These are phyloP conservation scores for Gobius niger DNA, from an alignment of 2,113 vertebrate genomes.

Conservation along the genomic window DNA sequence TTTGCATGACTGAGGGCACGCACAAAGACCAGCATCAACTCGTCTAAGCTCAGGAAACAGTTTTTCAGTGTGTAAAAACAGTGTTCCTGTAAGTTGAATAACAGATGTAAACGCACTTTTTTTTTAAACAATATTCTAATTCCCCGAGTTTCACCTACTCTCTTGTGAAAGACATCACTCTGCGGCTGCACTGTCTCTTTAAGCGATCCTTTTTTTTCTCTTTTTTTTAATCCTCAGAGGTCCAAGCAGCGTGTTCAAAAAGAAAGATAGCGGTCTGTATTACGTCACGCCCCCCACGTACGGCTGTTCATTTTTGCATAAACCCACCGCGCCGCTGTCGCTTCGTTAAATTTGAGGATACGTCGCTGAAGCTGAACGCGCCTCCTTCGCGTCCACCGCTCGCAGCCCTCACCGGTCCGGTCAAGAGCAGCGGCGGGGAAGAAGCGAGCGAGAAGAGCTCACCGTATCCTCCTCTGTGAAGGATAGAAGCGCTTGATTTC, in stretches of 20 bases:
- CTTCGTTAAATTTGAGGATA: neutral
- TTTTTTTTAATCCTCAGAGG: slow-evolving; percentile 20
- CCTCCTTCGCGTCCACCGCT: slow-evolving; percentile 19
- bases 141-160: no score
- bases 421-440: neutral
- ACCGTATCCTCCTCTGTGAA: slow-evolving; percentile 8
- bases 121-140: no score
- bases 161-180: neutral
- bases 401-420: slow-evolving; percentile 18
- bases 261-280: slow-evolving; percentile 46
- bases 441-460: neutral
- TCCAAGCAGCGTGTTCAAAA: slow-evolving; percentile 26
- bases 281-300: slow-evolving; percentile 54
- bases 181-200: slow-evolving; percentile 64
- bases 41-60: no score
- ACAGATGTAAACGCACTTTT: no score
- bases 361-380: slow-evolving; percentile 24
- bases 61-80: no score
- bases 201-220: slow-evolving; percentile 38
- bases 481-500: neutral
- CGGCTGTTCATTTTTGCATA: slow-evolving; percentile 7
- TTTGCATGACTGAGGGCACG: no score
- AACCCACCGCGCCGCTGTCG: slow-evolving; percentile 21
- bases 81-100: no score
- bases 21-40: no score